Conservation (phyloP, 2,113 vertebrate genomes). For the Salvelinus namaycush region DNA sequence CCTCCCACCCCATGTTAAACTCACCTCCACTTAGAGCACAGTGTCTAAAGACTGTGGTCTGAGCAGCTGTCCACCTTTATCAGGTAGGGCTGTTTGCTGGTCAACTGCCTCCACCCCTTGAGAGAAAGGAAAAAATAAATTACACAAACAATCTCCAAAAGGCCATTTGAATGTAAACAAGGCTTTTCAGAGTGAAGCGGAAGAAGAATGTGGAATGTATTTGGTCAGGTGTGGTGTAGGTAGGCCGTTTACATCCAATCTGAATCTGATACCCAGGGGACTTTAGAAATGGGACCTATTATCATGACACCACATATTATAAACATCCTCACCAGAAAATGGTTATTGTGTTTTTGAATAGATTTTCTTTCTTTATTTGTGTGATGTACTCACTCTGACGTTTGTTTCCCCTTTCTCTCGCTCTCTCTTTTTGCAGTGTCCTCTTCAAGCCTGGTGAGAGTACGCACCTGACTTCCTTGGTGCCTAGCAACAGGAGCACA, state of each 20-base stretch:
- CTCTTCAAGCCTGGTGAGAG: constrained; percentile 97
- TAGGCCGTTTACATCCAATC: constrained; percentile 18
- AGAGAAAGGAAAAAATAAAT: constrained; percentile 61
- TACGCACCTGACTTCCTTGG: constrained; percentile 75
- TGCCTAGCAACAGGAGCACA: constrained; percentile 79
- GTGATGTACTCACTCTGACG: constrained; percentile 20
- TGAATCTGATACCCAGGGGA: constrained; percentile 27
- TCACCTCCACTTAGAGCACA: constrained; percentile 59
- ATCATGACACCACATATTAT: constrained; percentile 16
- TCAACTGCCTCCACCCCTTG: constrained; percentile 55
- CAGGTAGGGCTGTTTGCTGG: constrained; percentile 78
- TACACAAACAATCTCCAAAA: constrained; percentile 67
- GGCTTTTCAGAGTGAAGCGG: constrained; percentile 53
- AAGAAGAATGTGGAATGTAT: constrained; percentile 70
- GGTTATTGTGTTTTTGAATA: constrained; percentile 35
- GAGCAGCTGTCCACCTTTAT: constrained; percentile 86
- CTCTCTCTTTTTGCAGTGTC: constrained; percentile 82
- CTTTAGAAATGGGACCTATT: not conserved
- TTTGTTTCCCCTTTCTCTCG: constrained; percentile 43
- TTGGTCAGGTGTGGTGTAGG: constrained; percentile 72
- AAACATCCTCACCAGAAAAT: not conserved
- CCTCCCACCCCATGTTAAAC: constrained; percentile 47
- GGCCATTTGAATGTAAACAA: constrained; percentile 54
- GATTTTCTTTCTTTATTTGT: constrained; percentile 12
- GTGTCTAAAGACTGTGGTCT: constrained; percentile 82